These are phyloP conservation scores for Rhinichthys klamathensis DNA, from an alignment of 2,113 vertebrate species.

Conservation along the genomic window DNA sequence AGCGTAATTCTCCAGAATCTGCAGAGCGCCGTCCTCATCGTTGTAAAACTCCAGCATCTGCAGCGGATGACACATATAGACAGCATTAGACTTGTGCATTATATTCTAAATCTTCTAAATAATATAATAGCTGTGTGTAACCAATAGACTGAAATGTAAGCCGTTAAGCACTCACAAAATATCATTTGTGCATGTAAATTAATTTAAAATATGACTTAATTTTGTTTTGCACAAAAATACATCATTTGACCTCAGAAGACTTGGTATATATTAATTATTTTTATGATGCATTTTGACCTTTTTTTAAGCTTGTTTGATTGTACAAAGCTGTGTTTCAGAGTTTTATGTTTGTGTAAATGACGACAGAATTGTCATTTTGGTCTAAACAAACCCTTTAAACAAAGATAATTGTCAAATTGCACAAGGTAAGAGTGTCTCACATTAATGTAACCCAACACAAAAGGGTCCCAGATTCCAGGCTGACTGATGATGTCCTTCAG, in stretches of 20 bases:
- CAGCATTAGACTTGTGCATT: no score
- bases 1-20: constrained; percentile 84
- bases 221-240: no score
- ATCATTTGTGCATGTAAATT: not conserved
- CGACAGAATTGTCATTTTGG: no score
- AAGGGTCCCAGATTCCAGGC: constrained; percentile 93
- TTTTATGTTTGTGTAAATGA: no score
- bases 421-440: constrained; percentile 69
- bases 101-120: no score
- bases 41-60: constrained; percentile 91
- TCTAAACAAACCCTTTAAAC: no score
- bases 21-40: constrained; percentile 73
- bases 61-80: constrained; percentile 2
- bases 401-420: no score
- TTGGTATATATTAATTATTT: not conserved
- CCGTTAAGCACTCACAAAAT: not conserved
- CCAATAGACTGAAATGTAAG: not conserved
- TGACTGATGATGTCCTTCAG: constrained; percentile 79
- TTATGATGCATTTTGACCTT: not conserved
- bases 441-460: constrained; percentile 86
- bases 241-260: no score
- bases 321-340: no score
- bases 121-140: no score
- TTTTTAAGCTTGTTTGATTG: not conserved
- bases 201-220: not conserved